Base-by-base conservation (phyloP, 1,140 invertebrate species). In the Drosophila elegans region DNA sequence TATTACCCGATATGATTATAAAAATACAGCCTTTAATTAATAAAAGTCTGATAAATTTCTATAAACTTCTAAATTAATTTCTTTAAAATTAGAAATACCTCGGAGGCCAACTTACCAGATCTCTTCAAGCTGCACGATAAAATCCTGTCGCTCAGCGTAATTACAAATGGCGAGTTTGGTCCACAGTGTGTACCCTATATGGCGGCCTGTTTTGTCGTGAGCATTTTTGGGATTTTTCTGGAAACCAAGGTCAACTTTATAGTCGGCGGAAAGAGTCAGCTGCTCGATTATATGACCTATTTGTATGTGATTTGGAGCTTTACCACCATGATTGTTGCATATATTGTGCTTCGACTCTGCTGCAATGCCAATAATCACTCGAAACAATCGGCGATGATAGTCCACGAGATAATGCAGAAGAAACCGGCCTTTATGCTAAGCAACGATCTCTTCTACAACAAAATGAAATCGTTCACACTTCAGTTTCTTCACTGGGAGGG, bases 351-450 rank as follows among this genome's bases (percentile, higher is more conserved):
- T 38, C 78, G 91, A 1, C 62, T 92, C 2, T 92, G 91, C 44
- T 91, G 90, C 62, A 91, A 91, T 61, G 78, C 90, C 36, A 86
- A 92, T 54, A 85, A 90, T 49, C 84, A 84, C 29, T 92, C 92
- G 25, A 92, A 91, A 46, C 80, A 92, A 74, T 92, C 92, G 34
- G 91, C 92, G 5, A 89, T 92, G 81, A 90, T 92, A 41, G 88
- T 92, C 4, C 92, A 92, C 39, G 91, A 92, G 69, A 92, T 92
- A 21, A 90, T 92, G 80, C 92, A 92, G n/a, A 92, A 92, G 75
- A 92, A 92, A 34, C 92, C 92, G 0, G 77, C 81, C 1, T 92
- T 92, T 38, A 92, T 92, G 91, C 54, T 92, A 7, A 90, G 84
- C 64, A 91, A 92, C 42, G 91, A 92, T 80, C 57, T 90, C 0